Evolutionary conservation across 1,140 invertebrate species (phyloP).

Genomic region (Cydia pomonella): DNA sequence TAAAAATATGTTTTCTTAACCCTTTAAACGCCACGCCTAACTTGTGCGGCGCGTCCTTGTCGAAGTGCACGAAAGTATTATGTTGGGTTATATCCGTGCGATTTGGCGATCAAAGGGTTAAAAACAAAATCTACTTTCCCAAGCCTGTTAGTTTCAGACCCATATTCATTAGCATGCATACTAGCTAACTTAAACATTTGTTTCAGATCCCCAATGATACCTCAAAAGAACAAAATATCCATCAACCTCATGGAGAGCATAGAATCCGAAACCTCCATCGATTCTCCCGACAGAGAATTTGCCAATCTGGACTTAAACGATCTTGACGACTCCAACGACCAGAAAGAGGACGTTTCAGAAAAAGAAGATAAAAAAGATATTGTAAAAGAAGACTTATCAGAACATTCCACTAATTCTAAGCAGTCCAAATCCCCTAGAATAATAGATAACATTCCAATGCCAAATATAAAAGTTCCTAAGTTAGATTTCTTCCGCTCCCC

Average conservation of each 20-base stretch:
- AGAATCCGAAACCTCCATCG: constrained; percentile 77
- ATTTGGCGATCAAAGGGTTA: too few species aligned
- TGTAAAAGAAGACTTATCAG: constrained; percentile 41
- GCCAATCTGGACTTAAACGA: constrained; percentile 72
- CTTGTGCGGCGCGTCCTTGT: too few species aligned
- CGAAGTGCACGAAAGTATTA: too few species aligned
- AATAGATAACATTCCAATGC: constrained; percentile 55
- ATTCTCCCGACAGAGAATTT: constrained; percentile 76
- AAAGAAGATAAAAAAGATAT: constrained; percentile 38
- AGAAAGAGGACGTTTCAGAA: constrained; percentile 42
- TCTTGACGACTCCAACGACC: constrained; percentile 60
- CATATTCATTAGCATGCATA: neutral
- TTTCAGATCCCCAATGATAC: constrained; percentile 73
- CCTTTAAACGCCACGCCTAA: too few species aligned
- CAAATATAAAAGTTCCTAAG: constrained; percentile 73
- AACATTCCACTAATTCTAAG: constrained; percentile 45
- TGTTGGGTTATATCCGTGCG: too few species aligned
- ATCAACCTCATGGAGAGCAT: constrained; percentile 80
- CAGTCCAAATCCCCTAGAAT: constrained; percentile 44
- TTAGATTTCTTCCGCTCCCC: constrained; percentile 59
- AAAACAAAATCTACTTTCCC: too few species aligned
- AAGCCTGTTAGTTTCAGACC: too few species aligned
- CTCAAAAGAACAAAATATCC: constrained; percentile 75
- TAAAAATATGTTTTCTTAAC: too few species aligned
- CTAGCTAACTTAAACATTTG: neutral